Conservation (phyloP, 2,113 vertebrate genomes). For the Dermatemys mawii region DNA sequence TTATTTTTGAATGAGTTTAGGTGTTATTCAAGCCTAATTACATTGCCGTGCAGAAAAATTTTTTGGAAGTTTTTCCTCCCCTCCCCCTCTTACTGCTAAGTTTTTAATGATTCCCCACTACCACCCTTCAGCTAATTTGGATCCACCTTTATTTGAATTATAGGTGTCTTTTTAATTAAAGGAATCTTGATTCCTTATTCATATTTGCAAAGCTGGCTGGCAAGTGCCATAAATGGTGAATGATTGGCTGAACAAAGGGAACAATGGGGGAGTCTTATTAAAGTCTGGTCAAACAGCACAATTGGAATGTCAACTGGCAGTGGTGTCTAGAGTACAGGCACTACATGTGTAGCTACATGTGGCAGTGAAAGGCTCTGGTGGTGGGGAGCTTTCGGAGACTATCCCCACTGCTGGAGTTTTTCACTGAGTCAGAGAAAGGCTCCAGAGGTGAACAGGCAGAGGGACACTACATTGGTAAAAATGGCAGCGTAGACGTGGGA, state of each 20-base stretch:
- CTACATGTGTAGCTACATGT: neutral
- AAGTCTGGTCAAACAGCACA: constrained; percentile 30
- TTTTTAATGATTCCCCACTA: constrained; percentile 42
- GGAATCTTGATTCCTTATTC: constrained; percentile 39
- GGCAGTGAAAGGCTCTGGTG: neutral
- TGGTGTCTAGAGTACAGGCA: neutral
- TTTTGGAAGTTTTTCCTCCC: constrained; percentile 39
- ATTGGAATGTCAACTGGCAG: neutral
- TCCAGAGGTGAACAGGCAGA: neutral
- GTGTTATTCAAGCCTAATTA: constrained; percentile 55
- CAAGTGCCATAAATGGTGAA: neutral
- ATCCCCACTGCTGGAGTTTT: neutral
- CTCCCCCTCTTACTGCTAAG: neutral
- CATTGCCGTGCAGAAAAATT: constrained; percentile 53
- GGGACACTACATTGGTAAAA: neutral
- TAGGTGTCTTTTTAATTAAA: constrained; percentile 28
- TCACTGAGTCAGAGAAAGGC: neutral
- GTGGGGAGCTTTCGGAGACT: neutral
- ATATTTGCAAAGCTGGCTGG: constrained; percentile 42
- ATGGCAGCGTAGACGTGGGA: neutral
- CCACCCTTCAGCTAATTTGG: constrained; percentile 37
- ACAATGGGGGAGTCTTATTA: constrained; percentile 50
- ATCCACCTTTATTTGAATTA: constrained; percentile 8
- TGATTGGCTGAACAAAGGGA: constrained; percentile 8
- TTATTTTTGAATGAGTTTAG: constrained; percentile 21